Conservation (phyloP, 2,888 invertebrate species). For the Cryptophagus acutangulus region DNA sequence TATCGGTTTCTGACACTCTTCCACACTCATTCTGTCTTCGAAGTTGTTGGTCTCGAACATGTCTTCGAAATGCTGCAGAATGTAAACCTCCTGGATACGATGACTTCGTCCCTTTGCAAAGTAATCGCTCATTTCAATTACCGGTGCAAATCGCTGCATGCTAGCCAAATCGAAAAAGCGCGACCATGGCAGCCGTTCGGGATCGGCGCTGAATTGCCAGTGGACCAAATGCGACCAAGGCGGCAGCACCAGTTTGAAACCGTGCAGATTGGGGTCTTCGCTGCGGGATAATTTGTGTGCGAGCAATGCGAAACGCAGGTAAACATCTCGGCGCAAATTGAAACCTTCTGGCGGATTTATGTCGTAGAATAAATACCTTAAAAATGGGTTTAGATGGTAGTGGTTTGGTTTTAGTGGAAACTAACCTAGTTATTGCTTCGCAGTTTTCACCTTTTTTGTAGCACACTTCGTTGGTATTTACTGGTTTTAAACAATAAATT, state of each 20-base stretch:
- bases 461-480: slow-evolving; percentile 10
- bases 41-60: slow-evolving; percentile 79
- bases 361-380: slow-evolving; percentile 82
- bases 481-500: too few species aligned
- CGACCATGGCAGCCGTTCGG: slow-evolving; percentile 70
- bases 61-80: slow-evolving; percentile 79
- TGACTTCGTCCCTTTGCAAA: slow-evolving; percentile 53
- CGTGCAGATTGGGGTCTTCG: slow-evolving; percentile 44
- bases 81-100: slow-evolving; percentile 55
- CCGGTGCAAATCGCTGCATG: slow-evolving; percentile 72
- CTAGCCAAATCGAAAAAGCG: slow-evolving; percentile 80
- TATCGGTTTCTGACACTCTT: slow-evolving; percentile 50
- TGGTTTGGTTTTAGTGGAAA: not conserved
- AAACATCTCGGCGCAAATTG: slow-evolving; percentile 93
- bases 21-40: slow-evolving; percentile 72
- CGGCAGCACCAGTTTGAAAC: slow-evolving; percentile 74
- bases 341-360: slow-evolving; percentile 96
- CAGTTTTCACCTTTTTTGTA: slow-evolving; percentile 12
- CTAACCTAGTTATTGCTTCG: slow-evolving; percentile 8
- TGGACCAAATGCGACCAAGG: slow-evolving; percentile 91
- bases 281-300: slow-evolving; percentile 60
- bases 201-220: slow-evolving; percentile 63
- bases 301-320: slow-evolving; percentile 85
- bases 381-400: slow-evolving; percentile 15
- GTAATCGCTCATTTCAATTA: slow-evolving; percentile 81